Evolutionary conservation across 1,140 invertebrate species (phyloP).

Genomic region (Cyclargus thomasi): DNA sequence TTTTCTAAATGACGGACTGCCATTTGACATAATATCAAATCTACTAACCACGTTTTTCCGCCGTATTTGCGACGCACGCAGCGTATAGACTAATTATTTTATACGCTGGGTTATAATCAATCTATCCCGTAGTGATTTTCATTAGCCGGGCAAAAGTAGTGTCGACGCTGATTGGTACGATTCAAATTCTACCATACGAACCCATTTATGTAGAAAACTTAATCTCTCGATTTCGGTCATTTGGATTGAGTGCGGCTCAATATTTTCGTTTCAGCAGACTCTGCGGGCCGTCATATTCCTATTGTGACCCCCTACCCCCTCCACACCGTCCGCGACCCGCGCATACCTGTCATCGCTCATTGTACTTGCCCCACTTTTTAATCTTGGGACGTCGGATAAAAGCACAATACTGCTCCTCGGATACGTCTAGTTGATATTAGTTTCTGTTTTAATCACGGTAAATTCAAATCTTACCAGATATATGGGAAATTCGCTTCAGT

Average conservation of each 20-base stretch:
- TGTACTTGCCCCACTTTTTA: constrained; percentile 25
- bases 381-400: constrained; percentile 25
- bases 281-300: constrained; percentile 9
- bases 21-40: no score
- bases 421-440: constrained; percentile 24
- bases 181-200: no score
- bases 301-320: constrained; percentile 17
- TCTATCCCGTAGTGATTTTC: no score
- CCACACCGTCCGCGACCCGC: constrained; percentile 15
- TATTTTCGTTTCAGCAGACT: constrained; percentile 4
- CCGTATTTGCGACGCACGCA: no score
- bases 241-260: neutral
- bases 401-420: constrained; percentile 22
- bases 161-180: no score
- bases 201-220: no score
- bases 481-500: neutral
- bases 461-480: constrained; percentile 1
- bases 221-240: neutral
- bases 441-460: constrained; percentile 23
- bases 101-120: no score
- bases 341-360: constrained; percentile 22
- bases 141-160: no score
- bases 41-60: no score
- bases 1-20: no score
- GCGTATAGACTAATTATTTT: no score